Evolutionary conservation across 2,797 vertebrate species (phyloP).

Genomic region (Limosa lapponica): DNA sequence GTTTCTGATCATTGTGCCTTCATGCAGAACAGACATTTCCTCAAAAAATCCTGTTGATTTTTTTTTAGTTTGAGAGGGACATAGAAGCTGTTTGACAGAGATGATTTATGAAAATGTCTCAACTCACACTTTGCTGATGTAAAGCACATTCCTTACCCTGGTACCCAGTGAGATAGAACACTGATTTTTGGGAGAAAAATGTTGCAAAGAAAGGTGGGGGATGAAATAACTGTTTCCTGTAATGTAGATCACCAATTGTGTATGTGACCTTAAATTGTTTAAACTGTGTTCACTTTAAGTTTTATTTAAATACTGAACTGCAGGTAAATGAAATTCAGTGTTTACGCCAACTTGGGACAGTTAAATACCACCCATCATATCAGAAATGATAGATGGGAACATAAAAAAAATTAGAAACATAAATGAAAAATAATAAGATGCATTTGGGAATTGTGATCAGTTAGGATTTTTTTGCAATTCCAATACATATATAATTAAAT

Average conservation of each 20-base stretch:
- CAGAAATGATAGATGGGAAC: not conserved
- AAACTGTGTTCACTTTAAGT: not conserved
- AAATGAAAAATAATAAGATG: not conserved
- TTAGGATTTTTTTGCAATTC: not conserved
- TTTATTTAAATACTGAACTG: not conserved
- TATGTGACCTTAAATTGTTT: not conserved
- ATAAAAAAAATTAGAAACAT: not conserved
- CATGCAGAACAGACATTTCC: not conserved
- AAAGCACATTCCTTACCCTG: not conserved
- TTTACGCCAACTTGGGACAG: not conserved
- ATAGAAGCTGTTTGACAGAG: not conserved
- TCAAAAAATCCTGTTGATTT: not conserved
- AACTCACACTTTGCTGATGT: not conserved
- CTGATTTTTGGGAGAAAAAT: not conserved
- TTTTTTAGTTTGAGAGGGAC: not conserved
- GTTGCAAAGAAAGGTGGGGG: not conserved
- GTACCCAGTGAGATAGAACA: not conserved
- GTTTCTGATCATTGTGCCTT: not conserved
- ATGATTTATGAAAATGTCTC: not conserved
- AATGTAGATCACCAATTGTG: not conserved
- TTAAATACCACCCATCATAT: not conserved
- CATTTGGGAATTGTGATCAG: not conserved
- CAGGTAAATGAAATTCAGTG: not conserved
- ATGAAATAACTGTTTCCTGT: not conserved
- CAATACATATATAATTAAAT: not conserved